Base-by-base conservation (phyloP, 2,888 invertebrate species). In the Hypena proboscidalis region DNA sequence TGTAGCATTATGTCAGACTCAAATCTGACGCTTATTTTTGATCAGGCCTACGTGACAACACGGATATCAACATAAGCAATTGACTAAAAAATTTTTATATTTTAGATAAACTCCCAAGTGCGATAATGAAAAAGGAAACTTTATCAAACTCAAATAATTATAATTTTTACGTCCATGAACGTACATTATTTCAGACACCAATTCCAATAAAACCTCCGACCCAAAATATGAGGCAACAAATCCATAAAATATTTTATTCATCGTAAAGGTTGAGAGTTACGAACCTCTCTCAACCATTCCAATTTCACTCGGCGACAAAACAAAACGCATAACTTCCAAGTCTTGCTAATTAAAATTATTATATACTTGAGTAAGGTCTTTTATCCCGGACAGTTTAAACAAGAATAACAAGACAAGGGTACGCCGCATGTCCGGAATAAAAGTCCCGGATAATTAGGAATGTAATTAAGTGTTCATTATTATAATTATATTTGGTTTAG, bases 271-370 rank as follows among this genome's bases (percentile, higher is more conserved):
- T 23, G 13, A 39, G 13, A 23, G 36, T 42, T 19, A 17, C 9
- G 7, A 32, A 40, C 41, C 22, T 23, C 23, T 20, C 15, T 15
- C 15, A 25, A 32, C 25, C 27, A 20, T 32, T 32, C 34, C 40
- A 46, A 51, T 56, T 47, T 56, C 51, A 48, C 40, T 40, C 27
- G 23, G 32, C 36, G 48, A 49, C 45, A 25, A 51, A 44, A 45
- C 36, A 58, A 27, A 53, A 49, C 26, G 35, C 21, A 49, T 47
- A 62, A 58, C 38, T 49, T 49, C 25, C 17, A 38, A 55, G 23
- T 49, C 35, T 34, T 40, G 15, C 61, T 60, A 51, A 64, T 63
- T 62, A 63, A 57, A 63, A 60, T 62, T 47, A 59, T 49, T 41
- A 57, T 37, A 50, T 41, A 48, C 52, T 49, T 46, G 33, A 37